Evolutionary conservation across 2,888 invertebrate genomes (phyloP), one percentile per base, ranked within the genome.

Genomic region (Villa cingulata): DNA sequence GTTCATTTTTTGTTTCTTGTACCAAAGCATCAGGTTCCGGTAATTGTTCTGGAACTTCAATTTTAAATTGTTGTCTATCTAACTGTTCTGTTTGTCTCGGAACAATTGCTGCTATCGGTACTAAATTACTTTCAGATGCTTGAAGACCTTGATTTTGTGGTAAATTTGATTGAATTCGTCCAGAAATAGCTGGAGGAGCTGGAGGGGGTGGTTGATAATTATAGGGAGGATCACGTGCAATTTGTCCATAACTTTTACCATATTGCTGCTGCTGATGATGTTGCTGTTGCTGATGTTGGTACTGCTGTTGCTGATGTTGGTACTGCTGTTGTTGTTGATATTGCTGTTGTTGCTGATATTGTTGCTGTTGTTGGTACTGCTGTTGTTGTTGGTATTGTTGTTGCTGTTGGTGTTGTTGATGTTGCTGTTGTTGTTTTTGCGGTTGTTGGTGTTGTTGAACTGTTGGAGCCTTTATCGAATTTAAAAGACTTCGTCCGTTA

Each of bases 1-100:
- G 36, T 19, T 48, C 23, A 19, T 49, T 43, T 9, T 49, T 27
- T 20, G 19, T 37, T 42, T 46, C 36, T 41, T 50, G 48, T 10
- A 50, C 34, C 7, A 54, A 39, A 17, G 48, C 27, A 40, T 53
- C 40, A 15, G 49, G 43, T 18, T 51, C 43, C 3, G 52, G 51
- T 17, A 51, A 34, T 12, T 36, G 18, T 38, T 51, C 54, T 15
- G 50, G 38, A 29, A 45, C 42, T 12, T 39, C 20, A 32, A 52
- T 45, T 32, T 43, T 48, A 27, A 48, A 48, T 41, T 27, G 20
- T n/a, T 37, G 18, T 32, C 12, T 32, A 27, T 16, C 19, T 14
- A 27, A 9, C 4, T 32, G 37, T 15, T 47, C 40, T n/a, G n/a
- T n/a, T n/a, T n/a, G n/a, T 4, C 29, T 27, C 7, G 51, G 48